Evolutionary conservation across 1,140 invertebrate genomes (phyloP).

Genomic region (Caligus rogercresseyi): DNA sequence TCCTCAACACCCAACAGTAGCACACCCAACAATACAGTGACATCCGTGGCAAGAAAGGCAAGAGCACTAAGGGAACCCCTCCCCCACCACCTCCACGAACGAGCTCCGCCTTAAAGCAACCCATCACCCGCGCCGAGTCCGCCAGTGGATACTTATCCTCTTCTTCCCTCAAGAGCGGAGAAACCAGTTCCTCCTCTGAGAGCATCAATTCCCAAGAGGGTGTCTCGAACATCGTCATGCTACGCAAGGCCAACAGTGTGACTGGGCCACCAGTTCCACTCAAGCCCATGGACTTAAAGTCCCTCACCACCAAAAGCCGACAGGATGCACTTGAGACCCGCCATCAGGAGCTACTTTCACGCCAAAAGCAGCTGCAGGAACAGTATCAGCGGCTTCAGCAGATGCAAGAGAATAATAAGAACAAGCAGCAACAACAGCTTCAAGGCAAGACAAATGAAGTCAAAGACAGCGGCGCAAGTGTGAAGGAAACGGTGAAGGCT

Average conservation of each 20-base stretch:
- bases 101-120: conserved; percentile 13
- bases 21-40: conserved; percentile 11
- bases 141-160: neutral
- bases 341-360: conserved; percentile 27
- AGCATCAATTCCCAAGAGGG: conserved; percentile 28
- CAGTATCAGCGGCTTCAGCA: conserved; percentile 29
- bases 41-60: neutral
- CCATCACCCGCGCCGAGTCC: neutral
- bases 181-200: conserved; percentile 18
- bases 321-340: conserved; percentile 28
- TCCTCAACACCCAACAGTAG: conserved; percentile 19
- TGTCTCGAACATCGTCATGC: neutral
- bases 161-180: neutral
- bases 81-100: conserved; percentile 20
- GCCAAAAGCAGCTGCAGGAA: conserved; percentile 29
- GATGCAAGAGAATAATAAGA: conserved; percentile 24
- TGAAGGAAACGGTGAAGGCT: neutral
- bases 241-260: neutral
- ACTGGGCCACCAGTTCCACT: neutral
- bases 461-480: neutral
- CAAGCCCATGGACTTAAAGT: conserved; percentile 18
- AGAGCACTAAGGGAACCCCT: conserved; percentile 13
- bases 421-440: neutral
- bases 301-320: conserved; percentile 22
- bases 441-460: neutral